These are phyloP conservation scores for Squalus acanthias DNA, from an alignment of 2,797 vertebrate species.

Conservation along the genomic window DNA sequence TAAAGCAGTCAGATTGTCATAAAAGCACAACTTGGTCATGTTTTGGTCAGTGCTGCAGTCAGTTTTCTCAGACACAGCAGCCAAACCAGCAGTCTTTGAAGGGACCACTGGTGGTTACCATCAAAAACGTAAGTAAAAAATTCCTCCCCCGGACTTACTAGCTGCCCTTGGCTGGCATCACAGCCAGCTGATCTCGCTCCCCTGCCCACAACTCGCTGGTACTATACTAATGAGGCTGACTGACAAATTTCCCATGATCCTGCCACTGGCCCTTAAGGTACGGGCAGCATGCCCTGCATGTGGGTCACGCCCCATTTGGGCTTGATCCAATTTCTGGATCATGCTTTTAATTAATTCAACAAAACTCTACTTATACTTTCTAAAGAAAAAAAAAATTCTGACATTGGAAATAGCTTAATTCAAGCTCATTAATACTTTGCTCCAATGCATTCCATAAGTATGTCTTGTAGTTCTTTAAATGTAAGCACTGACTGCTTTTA, in stretches of 20 bases:
- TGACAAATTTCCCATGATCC: neutral
- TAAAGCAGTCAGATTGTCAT: neutral
- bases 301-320: neutral
- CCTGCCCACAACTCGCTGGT: neutral
- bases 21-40: slow-evolving; percentile 39
- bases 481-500: neutral
- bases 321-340: neutral
- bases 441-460: neutral
- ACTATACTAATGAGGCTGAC: neutral
- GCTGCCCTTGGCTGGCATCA: neutral
- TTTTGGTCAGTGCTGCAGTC: slow-evolving; percentile 40
- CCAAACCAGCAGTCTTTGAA: neutral
- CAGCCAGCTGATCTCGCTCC: neutral
- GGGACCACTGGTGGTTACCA: neutral
- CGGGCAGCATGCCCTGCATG: too few relatives aligned
- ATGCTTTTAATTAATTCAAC: slow-evolving; percentile 2
- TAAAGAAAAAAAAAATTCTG: neutral
- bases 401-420: neutral
- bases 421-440: neutral
- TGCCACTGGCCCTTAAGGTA: neutral
- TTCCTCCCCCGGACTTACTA: neutral
- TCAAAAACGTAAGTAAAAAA: neutral
- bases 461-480: neutral
- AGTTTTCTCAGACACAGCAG: neutral
- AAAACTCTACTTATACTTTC: neutral